phyloP scores from a whole-genome alignment of 2,888 invertebrate species.

The Elgonia sp. region DNA sequence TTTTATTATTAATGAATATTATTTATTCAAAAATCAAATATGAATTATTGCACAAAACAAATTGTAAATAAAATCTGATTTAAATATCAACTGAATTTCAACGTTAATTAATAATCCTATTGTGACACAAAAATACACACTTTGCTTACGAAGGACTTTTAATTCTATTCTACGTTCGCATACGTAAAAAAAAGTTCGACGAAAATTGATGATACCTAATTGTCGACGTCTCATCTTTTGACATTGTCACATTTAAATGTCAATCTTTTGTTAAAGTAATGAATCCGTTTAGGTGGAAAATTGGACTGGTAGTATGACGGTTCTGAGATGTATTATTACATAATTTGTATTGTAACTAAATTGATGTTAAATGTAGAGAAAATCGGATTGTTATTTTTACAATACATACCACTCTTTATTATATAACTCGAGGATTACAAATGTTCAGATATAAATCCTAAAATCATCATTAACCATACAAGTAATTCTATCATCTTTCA shows the following conservation, averaged over 20 bases:
- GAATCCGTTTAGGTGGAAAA: conserved; percentile 18
- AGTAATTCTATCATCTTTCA: too few species aligned
- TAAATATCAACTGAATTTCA: too few species aligned
- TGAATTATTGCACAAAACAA: too few species aligned
- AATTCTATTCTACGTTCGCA: background rate
- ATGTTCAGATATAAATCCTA: too few species aligned
- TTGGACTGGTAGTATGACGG: background rate
- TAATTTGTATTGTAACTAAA: conserved; percentile 24
- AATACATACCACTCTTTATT: background rate
- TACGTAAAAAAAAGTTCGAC: background rate
- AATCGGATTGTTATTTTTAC: conserved; percentile 23
- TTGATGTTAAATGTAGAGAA: conserved; percentile 20
- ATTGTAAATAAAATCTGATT: too few species aligned
- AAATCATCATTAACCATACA: too few species aligned
- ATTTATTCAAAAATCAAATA: too few species aligned
- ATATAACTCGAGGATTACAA: background rate
- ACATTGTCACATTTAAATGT: conserved; percentile 40
- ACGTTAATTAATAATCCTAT: too few species aligned
- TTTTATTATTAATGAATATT: too few species aligned
- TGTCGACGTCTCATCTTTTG: conserved; percentile 5
- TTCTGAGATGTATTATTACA: conserved; percentile 3
- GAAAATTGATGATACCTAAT: conserved; percentile 27
- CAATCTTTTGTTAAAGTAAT: conserved; percentile 23
- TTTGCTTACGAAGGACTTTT: background rate
- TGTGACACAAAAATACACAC: background rate